Base-by-base conservation (phyloP, 2,797 vertebrate species). In the Cossypha niveicapilla region DNA sequence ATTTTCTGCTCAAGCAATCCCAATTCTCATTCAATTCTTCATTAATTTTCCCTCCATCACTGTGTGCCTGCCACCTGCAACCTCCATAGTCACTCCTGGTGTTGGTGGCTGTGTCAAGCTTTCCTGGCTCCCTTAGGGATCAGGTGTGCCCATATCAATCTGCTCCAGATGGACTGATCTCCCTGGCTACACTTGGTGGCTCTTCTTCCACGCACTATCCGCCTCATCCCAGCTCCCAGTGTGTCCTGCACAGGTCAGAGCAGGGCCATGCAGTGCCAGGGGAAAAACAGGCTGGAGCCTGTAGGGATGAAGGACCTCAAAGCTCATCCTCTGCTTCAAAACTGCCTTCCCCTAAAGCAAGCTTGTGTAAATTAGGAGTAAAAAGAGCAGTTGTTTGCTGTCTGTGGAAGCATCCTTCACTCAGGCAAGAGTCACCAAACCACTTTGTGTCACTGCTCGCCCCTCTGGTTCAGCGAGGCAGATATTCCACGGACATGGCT, bases 361-460 rank as follows among this genome's bases (percentile, higher is more conserved):
- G 11, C 7, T 13, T 18, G 10, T 3, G 0, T 50, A 88, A 80
- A 48, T 45, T 28, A 78, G 13, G 7, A 86, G 45, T 17, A 18
- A 67, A 80, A 81, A 83, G 88, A 80, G 13, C 57, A 50, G 11
- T 57, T 53, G 18, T 54, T 74, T 88, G 37, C 53, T 94, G 48
- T 76, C 30, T 83, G 75, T 4, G 5, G 45, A 71, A 67, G 50
- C 2, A 0, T 65, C 37, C 73, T 67, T 83, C 32, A 30, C 30
- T 86, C 58, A 71, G n/a, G 30, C 5, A 1, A 60, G 72, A 90
- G 57, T 68, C 90, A 96, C n/a, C 70, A 86, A 71, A 71, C 21
- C 54, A 54, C 35, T 12, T 47, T 45, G 47, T 78, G 56, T n/a
- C 50, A 11, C 12, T 13, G 62, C 90, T 89, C 0, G 0, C 30